Evolutionary conservation across 2,888 invertebrate genomes (phyloP), one percentile per base, ranked within the genome.

Genomic region (Anthoptus insignis): DNA sequence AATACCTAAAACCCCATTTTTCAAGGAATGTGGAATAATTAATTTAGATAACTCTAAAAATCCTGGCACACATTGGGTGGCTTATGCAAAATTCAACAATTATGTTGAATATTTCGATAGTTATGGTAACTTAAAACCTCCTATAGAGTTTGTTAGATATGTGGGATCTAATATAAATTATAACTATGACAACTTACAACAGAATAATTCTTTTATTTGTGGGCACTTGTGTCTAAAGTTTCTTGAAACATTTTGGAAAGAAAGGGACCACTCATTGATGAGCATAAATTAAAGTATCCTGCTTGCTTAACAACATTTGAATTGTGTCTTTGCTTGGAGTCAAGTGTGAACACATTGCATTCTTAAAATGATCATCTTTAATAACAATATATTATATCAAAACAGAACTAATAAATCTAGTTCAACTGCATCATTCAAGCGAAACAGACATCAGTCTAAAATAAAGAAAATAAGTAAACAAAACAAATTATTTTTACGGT

Each of bases 1-100:
- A 16, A 50, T 73, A 34, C 87, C 82, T 6, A 42, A 13, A 19
- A 65, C 47, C 27, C 64, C 64, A 13, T 14, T 32, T 13, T 13
- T 13, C 39, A 53, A 13, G 21, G 64, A 61, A 63, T 61, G 64
- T 60, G 67, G 64, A 24, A 49, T 64, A n/a, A 47, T 65, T 9
- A 67, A 65, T 53, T 63, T 67, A 61, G 59, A 74, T 66, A 34
- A 77, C 34, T 64, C 64, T 11, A 21, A 58, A 34, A 59, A 45
- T 45, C 50, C 47, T 8, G 65, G 59, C n/a, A 37, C 37, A 5
- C 37, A 37, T 37, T 37, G 37, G 37, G 37, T 37, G 14, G 37
- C 37, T 14, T 37, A 37, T 37, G 37, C 5, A 8, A 37, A 14
- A 14, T 5, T 37, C n/a, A 14, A 37, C 8, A n/a, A 37, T 7